phyloP scores from a whole-genome alignment of 2,797 vertebrate genomes.

The Hippopotamyrus pictus region DNA sequence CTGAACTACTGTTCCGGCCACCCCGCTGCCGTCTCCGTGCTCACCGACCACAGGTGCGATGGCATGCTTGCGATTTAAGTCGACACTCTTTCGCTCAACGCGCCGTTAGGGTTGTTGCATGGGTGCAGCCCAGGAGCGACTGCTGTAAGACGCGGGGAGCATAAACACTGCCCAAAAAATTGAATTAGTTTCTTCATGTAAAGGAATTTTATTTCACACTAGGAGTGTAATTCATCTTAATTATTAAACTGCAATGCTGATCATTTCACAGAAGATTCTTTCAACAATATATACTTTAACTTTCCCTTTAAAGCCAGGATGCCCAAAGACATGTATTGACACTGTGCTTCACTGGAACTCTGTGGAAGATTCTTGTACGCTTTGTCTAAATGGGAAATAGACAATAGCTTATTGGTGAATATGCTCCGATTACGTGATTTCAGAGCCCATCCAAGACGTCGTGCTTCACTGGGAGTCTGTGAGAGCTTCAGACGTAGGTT shows the following conservation, averaged over 20 bases:
- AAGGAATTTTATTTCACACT: background rate
- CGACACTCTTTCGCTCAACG: background rate
- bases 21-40: slow-evolving; percentile 83
- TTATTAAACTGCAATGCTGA: background rate
- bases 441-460: no score
- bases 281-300: background rate
- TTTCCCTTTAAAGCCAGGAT: background rate
- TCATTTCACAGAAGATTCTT: background rate
- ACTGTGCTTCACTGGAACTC: background rate
- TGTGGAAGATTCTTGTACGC: background rate
- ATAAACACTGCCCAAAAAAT: background rate
- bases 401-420: background rate
- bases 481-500: background rate
- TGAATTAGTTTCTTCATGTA: background rate
- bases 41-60: slow-evolving; percentile 88
- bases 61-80: no score
- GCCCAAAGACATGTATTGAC: background rate
- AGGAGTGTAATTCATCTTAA: background rate
- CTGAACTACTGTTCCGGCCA: slow-evolving; percentile 89
- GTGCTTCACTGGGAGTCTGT: background rate
- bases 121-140: background rate
- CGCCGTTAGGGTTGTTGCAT: background rate
- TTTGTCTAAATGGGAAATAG: background rate
- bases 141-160: background rate
- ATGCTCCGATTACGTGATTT: background rate